Evolutionary conservation across 2,888 invertebrate species (phyloP).

Genomic region (Ophion ellenae): DNA sequence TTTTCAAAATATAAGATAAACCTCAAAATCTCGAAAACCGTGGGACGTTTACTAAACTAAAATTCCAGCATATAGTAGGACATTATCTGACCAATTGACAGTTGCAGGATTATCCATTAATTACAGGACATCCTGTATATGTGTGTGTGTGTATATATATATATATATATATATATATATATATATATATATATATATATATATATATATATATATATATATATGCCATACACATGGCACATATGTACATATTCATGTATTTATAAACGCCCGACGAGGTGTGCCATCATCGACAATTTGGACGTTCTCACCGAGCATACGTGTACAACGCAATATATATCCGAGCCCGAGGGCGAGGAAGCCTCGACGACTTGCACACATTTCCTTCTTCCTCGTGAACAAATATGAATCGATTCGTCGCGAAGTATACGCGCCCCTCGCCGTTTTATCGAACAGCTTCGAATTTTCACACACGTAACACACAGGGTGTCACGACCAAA

Average conservation of each 20-base stretch:
- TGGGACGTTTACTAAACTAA: no score
- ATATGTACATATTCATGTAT: neutral
- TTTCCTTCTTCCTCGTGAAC: conserved; percentile 34
- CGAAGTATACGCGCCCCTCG: conserved; percentile 48
- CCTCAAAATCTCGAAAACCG: no score
- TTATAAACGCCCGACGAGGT: neutral
- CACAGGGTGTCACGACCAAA: neutral
- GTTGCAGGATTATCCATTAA: no score
- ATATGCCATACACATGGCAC: neutral
- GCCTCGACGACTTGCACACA: conserved; percentile 1
- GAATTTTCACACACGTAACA: conserved; percentile 41
- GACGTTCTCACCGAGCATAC: neutral
- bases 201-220: neutral
- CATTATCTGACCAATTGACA: no score
- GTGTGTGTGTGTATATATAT: no score
- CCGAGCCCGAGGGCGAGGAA: conserved; percentile 3
- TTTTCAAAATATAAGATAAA: no score
- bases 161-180: neutral
- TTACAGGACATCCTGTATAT: no score
- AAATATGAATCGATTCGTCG: conserved; percentile 58
- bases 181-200: neutral
- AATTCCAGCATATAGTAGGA: no score
- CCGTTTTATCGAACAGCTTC: conserved; percentile 33
- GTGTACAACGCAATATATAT: neutral
- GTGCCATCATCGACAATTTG: neutral